Evolutionary conservation across 2,888 invertebrate species (phyloP), one percentile per base, ranked within the genome.

Genomic region (Linnaemya tessellans): DNA sequence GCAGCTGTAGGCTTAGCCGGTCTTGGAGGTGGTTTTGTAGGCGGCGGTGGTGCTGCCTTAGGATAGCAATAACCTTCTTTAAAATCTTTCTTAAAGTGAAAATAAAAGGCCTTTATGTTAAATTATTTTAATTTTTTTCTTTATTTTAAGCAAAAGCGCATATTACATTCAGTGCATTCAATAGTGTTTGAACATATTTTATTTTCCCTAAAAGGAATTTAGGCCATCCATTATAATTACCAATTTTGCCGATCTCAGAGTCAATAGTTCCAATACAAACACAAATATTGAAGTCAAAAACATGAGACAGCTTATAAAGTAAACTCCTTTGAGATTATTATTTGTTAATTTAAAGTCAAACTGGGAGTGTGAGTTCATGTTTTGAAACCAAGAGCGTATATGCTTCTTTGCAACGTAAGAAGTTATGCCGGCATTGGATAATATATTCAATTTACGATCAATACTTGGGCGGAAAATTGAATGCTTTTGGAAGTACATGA

Each of bases 401-500:
- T 86, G 70, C 0, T 73, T 58, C 4, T 80, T 71, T 3, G 80
- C 79, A 20, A 89, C 46, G 25, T 80, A 25, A 9, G 81, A 64
- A 1, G 64, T 84, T 18, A 91, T 89, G 0, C 91, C 91, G 0
- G 89, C 82, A 11, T 86, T 79, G n/a, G 84, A 87, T 3, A 91
- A 77, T 20, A 88, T 87, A 74, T 88, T 88, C 0, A 91, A 78
- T 49, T 88, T 89, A 5, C 87, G 75, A 77, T 91, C 88, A 56
- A 91, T 87, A n/a, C 80, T 71, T 0, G 85, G 77, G 60, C 87
- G 88, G 0, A 89, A 75, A 1, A 89, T 83, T 0, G 91, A 91
- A 43, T 90, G 88, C 8, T 89, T 89, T 0, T 82, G 85, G 81
- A 90, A 80, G 20, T 85, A 91, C 87, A 91, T 89, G 30, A 88